These are phyloP conservation scores for Petrocephalus schoutedeni DNA, from an alignment of 2,797 vertebrate species.

Conservation along the genomic window DNA sequence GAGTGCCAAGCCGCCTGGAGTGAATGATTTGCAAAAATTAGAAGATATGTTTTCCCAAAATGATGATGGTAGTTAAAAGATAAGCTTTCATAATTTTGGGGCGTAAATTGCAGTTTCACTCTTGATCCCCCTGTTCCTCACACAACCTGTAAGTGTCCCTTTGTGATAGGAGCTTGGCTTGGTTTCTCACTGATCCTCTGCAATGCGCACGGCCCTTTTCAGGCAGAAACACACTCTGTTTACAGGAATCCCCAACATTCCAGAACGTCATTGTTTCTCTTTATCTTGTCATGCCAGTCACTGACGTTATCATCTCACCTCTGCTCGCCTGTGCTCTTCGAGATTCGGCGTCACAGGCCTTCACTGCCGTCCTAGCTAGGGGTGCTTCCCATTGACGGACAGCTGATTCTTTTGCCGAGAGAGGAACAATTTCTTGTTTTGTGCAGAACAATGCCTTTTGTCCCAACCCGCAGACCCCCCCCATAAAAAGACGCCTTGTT, in stretches of 20 bases:
- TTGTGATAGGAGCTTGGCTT: not conserved
- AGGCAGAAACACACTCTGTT: not conserved
- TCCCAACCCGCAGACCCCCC: not conserved
- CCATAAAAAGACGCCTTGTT: not conserved
- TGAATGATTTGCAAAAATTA: not conserved
- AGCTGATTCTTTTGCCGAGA: not conserved
- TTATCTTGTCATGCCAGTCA: conserved; percentile 3
- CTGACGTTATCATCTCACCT: not conserved
- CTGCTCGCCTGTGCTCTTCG: not conserved
- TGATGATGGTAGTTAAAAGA: conserved; percentile 1
- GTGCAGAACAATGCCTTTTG: not conserved
- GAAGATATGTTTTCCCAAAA: not conserved
- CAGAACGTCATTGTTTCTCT: not conserved
- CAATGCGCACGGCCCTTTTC: not conserved
- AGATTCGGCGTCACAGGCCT: not conserved
- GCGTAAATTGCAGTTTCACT: not conserved
- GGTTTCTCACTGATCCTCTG: not conserved
- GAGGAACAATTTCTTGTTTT: not conserved
- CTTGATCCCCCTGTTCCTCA: not conserved
- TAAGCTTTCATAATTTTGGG: not conserved
- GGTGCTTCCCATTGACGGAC: not conserved
- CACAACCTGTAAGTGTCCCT: not conserved
- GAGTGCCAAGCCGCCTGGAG: not conserved
- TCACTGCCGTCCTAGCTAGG: not conserved
- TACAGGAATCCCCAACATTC: not conserved